A percentile compares a stretch with the other conserved stretches of the same genome.
Conservation (phyloP, 2,888 invertebrate species). For the Eilema sororculum region DNA sequence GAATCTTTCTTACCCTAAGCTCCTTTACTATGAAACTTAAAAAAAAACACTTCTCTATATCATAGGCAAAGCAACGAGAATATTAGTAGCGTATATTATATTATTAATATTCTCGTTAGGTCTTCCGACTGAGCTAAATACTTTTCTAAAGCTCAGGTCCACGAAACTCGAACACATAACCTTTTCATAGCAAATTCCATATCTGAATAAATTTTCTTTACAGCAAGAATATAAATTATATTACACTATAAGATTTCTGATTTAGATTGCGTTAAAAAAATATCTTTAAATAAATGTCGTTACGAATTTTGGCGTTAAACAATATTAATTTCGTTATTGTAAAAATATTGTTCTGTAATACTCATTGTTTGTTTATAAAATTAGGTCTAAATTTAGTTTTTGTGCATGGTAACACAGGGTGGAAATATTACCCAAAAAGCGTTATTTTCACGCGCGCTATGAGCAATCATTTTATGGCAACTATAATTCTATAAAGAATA, state of each 20-base stretch:
- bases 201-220: neutral
- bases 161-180: neutral
- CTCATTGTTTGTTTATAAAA: constrained; percentile 64
- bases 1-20: neutral
- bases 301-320: constrained; percentile 13
- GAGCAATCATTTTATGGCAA: constrained; percentile 46
- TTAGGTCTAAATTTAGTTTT: constrained; percentile 59
- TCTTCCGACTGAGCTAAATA: neutral
- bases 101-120: constrained; percentile 1
- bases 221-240: constrained; percentile 24
- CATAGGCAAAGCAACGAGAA: neutral
- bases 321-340: constrained; percentile 34
- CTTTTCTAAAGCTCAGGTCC: neutral
- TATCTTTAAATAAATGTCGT: constrained; percentile 19
- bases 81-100: neutral
- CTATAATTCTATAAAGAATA: constrained; percentile 47
- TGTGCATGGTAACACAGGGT: constrained; percentile 77
- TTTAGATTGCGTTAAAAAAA: constrained; percentile 36
- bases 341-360: constrained; percentile 58
- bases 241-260: constrained; percentile 14
- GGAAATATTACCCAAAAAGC: constrained; percentile 61
- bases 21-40: neutral
- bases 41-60: neutral
- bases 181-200: neutral
- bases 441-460: constrained; percentile 44